phyloP scores from a whole-genome alignment of 2,888 invertebrate genomes.

The Exephanes ischioxanthus region DNA sequence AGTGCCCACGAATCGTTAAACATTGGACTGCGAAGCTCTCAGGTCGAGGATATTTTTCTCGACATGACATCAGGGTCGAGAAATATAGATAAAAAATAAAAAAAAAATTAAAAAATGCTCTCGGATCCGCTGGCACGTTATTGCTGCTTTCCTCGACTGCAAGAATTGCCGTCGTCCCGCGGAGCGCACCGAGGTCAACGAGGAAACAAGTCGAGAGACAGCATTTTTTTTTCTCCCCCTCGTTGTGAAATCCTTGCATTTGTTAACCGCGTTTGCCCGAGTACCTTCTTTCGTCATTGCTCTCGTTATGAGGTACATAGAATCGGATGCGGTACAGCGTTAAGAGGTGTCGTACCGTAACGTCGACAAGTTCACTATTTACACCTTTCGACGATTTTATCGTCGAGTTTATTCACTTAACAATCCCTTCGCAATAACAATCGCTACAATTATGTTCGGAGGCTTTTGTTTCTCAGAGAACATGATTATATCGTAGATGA shows the following conservation, averaged over 20 bases:
- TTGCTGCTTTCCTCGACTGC: conserved; percentile 21
- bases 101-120: not conserved
- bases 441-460: no score
- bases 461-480: no score
- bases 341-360: not conserved
- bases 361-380: not conserved
- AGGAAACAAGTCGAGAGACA: conserved; percentile 1
- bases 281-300: conserved; percentile 8
- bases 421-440: no score
- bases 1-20: conserved; percentile 41
- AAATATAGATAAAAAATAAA: conserved; percentile 11
- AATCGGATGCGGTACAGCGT: conserved; percentile 1
- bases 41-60: not conserved
- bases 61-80: conserved; percentile 18
- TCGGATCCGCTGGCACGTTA: conserved; percentile 5
- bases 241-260: conserved; percentile 1
- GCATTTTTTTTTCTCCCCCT: not conserved
- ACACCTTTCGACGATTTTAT: not conserved
- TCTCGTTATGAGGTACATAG: not conserved
- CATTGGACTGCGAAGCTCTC: not conserved
- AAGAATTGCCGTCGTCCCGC: conserved; percentile 60
- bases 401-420: not conserved
- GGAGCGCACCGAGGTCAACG: conserved; percentile 19
- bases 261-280: not conserved
- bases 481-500: no score